These are phyloP conservation scores for Zygothrica quintamaculata DNA, from an alignment of 2,888 invertebrate species.

Conservation along the genomic window DNA sequence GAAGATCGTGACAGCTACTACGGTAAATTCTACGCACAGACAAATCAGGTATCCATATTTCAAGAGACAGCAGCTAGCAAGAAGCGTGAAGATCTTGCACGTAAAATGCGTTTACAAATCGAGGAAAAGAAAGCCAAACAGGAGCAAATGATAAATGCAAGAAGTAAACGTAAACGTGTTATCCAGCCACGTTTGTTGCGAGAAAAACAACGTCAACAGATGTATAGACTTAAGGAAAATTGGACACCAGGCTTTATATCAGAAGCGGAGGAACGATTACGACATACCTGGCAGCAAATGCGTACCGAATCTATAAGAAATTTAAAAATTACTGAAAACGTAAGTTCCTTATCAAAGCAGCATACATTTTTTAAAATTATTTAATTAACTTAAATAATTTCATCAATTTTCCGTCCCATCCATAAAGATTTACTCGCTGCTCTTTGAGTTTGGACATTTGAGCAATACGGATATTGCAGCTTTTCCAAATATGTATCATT, in stretches of 20 bases:
- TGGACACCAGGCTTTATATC: constrained; percentile 83
- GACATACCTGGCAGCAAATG: constrained; percentile 73
- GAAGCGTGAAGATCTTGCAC: constrained; percentile 90
- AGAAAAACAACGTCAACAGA: constrained; percentile 67
- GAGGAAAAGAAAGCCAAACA: constrained; percentile 81
- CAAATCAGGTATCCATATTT: constrained; percentile 88
- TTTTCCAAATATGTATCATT: constrained; percentile 79
- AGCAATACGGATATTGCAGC: constrained; percentile 81
- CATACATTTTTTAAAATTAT: no score
- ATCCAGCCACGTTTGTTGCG: constrained; percentile 85
- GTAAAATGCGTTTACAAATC: constrained; percentile 88
- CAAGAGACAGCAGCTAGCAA: constrained; percentile 91
- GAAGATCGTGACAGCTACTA: constrained; percentile 86
- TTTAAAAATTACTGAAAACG: constrained; percentile 76
- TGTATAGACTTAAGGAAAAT: constrained; percentile 66
- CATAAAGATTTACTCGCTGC: constrained; percentile 75
- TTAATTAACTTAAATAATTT: not conserved
- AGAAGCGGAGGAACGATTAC: constrained; percentile 89
- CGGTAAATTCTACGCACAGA: constrained; percentile 88
- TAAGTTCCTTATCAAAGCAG: no score
- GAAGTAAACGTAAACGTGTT: constrained; percentile 50
- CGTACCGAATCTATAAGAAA: constrained; percentile 73
- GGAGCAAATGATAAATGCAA: constrained; percentile 62
- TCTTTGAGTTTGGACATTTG: constrained; percentile 75
- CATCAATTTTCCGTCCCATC: not conserved